Evolutionary conservation across 2,888 invertebrate genomes (phyloP), one percentile per base, ranked within the genome.

Genomic region (Onthophagus sagittarius): DNA sequence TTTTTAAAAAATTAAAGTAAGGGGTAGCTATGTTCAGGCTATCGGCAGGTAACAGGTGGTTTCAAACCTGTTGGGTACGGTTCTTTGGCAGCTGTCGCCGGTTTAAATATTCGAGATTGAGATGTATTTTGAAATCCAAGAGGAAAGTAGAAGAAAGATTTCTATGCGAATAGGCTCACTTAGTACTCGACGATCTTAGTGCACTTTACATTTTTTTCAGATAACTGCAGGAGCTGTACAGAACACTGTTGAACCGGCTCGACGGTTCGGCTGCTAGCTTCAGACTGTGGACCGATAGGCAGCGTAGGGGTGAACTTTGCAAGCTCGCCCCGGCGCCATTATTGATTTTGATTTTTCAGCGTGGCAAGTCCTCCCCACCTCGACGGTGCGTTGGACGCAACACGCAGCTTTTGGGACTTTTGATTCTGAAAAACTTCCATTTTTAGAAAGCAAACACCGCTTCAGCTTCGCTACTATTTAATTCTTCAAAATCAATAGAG

Each of bases 241-340:
- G 82, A 78, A 79, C 77, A 80, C 82, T 82, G 80, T 80, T 79
- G 79, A 77, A 79, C 80, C 79, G 79, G 80, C 79, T 76, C 75
- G 76, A 75, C 78, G 75, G 75, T 74, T 74, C 72, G 78, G 78
- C 78, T 78, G 79, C 78, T 79, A 79, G 79, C 76, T 79, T 82
- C 81, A 79, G 79, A 82, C 83, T 83, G 82, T 80, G 80, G 78
- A 77, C 82, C 82, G 79, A 81, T 79, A 81, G 82, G 80, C 80
- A 81, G 83, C 81, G 81, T 81, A 81, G 79, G 79, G 78, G 77
- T 77, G 79, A 77, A 75, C 76, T 75, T 75, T 73, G 76, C 76
- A 75, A 72, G 70, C 64, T 72, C 72, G 77, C 74, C 70, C 75
- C 74, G 63, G 76, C 77, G 78, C 76, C 78, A 77, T 73, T 76